phyloP scores from a whole-genome alignment of 2,113 vertebrate genomes.

The Leptocoma aspasia region DNA sequence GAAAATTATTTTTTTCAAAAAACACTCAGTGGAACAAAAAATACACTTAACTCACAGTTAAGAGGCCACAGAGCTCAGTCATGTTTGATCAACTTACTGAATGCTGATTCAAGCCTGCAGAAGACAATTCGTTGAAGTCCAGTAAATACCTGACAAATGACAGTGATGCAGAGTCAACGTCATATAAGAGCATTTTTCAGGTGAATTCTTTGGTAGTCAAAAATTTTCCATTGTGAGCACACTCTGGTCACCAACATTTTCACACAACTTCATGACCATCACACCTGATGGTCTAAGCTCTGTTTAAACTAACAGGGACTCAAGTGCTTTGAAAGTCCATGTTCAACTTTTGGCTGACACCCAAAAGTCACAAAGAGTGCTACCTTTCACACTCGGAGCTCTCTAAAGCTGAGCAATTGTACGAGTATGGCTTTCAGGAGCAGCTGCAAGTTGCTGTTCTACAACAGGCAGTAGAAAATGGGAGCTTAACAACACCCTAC shows the following conservation, averaged over 20 bases:
- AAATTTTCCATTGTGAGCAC: not conserved
- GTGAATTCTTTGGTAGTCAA: not conserved
- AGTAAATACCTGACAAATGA: not conserved
- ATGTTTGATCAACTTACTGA: not conserved
- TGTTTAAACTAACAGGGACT: not conserved
- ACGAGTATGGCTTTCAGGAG: not conserved
- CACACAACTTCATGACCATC: not conserved
- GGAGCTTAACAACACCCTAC: not conserved
- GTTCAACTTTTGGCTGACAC: not conserved
- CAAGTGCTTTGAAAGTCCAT: rapidly evolving
- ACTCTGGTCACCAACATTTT: not conserved
- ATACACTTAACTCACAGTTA: not conserved
- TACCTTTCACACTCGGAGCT: not conserved
- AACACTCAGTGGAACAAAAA: not conserved
- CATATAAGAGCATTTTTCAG: not conserved
- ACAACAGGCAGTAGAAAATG: not conserved
- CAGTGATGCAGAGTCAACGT: not conserved
- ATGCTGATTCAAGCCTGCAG: not conserved
- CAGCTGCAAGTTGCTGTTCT: not conserved
- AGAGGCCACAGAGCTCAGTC: not conserved
- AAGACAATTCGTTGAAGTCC: not conserved
- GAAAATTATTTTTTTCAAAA: not conserved
- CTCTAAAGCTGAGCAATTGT: not conserved
- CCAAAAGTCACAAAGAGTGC: not conserved
- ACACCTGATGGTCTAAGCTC: not conserved